Conservation (phyloP, 2,888 invertebrate species). For the Drosophila nr. fundita region DNA sequence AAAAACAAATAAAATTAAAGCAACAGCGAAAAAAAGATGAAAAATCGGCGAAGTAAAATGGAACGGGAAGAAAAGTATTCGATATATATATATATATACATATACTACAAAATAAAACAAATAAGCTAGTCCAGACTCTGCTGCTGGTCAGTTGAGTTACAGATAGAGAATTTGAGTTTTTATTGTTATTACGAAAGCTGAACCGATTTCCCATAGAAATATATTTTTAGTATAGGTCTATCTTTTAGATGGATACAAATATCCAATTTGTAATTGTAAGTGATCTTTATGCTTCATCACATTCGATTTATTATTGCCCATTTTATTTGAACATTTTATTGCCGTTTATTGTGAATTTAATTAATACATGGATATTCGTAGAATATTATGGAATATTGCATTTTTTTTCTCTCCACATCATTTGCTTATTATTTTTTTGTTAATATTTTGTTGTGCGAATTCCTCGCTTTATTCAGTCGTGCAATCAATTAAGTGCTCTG, state of each 20-base stretch:
- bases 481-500: conserved; percentile 61
- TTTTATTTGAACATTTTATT: conserved; percentile 5
- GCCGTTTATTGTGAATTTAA: conserved; percentile 8
- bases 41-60: conserved; percentile 2
- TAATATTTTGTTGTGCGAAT: conserved; percentile 19
- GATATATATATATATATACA: no score
- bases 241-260: background rate
- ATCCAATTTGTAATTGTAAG: background rate
- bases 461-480: conserved; percentile 31
- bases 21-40: conserved; percentile 17
- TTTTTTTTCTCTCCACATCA: background rate
- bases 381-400: conserved; percentile 25
- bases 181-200: background rate
- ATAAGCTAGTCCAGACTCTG: conserved; percentile 43
- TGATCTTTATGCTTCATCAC: background rate
- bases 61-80: conserved; percentile 13
- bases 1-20: background rate
- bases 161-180: background rate
- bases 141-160: background rate
- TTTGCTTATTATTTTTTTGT: conserved; percentile 6
- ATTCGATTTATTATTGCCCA: background rate
- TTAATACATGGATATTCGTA: conserved; percentile 24
- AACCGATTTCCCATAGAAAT: background rate
- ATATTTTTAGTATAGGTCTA: background rate
- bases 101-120: conserved; percentile 55